Percentiles rank a stretch among this genome's conserved stretches.
phyloP scores from a whole-genome alignment of 2,888 invertebrate genomes.

The Cryptophagus acutangulus region DNA sequence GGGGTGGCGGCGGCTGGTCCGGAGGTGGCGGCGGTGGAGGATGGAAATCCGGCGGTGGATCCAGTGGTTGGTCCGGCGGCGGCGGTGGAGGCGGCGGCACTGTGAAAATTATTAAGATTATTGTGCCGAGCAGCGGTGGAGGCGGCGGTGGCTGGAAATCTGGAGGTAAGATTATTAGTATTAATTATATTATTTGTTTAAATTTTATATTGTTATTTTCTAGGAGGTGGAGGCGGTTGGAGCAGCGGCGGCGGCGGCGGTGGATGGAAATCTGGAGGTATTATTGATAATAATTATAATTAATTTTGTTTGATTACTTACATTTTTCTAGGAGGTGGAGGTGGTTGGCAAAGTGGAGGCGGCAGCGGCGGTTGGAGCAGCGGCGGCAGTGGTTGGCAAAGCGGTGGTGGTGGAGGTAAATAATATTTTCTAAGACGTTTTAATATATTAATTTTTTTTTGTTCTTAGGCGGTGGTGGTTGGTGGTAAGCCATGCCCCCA shows the following conservation, averaged over 20 bases:
- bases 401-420: conserved; percentile 5
- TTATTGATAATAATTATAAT: too few relatives aligned
- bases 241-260: conserved; percentile 31
- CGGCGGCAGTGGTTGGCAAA: conserved; percentile 16
- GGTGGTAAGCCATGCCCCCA: not conserved
- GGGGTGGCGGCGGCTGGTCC: conserved; percentile 23
- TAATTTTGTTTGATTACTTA: too few relatives aligned
- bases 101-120: conserved; percentile 34
- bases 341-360: conserved; percentile 2
- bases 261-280: conserved; percentile 11
- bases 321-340: not conserved
- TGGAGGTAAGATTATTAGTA: too few relatives aligned
- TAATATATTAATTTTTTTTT: conserved; percentile 3
- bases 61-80: conserved; percentile 17
- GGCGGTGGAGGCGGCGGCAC: conserved; percentile 16
- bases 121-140: conserved; percentile 33
- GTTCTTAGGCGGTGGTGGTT: conserved; percentile 22
- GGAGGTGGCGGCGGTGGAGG: conserved; percentile 21
- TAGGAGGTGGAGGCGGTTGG: conserved; percentile 20
- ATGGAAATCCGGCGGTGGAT: conserved; percentile 16
- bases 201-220: not conserved
- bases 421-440: conserved; percentile 3
- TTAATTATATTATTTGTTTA: not conserved
- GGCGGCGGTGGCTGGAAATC: conserved; percentile 23
- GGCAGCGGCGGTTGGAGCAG: conserved; percentile 19